phyloP scores from a whole-genome alignment of 1,140 invertebrate genomes.

The Epicauta chinensis region DNA sequence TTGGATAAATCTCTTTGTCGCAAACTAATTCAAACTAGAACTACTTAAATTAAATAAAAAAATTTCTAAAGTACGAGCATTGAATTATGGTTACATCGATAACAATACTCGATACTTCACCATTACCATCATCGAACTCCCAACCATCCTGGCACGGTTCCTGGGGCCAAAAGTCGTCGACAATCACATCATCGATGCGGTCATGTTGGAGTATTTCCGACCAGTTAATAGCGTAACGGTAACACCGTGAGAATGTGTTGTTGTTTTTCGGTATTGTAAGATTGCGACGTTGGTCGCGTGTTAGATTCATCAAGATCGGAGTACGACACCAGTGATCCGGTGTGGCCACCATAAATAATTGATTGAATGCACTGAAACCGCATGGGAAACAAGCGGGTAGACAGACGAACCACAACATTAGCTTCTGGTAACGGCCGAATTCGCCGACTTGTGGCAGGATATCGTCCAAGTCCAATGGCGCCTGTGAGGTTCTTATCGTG shows the following conservation, averaged over 20 bases:
- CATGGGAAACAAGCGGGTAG: conserved; percentile 82
- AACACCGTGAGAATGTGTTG: conserved; percentile 53
- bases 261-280: conserved; percentile 59
- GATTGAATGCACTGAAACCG: conserved; percentile 86
- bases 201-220: conserved; percentile 44
- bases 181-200: conserved; percentile 30
- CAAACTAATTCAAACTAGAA: conserved; percentile 82
- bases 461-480: conserved; percentile 67
- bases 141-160: conserved; percentile 70
- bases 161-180: conserved; percentile 54
- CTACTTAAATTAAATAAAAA: conserved; percentile 3
- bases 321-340: conserved; percentile 76
- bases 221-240: conserved; percentile 66
- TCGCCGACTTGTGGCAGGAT: conserved; percentile 78
- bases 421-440: conserved; percentile 80
- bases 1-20: conserved; percentile 75
- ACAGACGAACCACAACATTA: conserved; percentile 79
- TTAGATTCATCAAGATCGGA: conserved; percentile 56
- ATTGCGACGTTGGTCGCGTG: conserved; percentile 52
- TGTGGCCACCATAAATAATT: conserved; percentile 77
- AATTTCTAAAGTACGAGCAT: neutral
- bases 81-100: conserved; percentile 76
- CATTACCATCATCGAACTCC: conserved; percentile 63
- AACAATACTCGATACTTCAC: conserved; percentile 68
- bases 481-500: neutral